A percentile compares a stretch with the other conserved stretches of the same genome.
These are phyloP conservation scores for Pelodiscus sinensis DNA, from an alignment of 2,113 vertebrate genomes.

Conservation along the genomic window DNA sequence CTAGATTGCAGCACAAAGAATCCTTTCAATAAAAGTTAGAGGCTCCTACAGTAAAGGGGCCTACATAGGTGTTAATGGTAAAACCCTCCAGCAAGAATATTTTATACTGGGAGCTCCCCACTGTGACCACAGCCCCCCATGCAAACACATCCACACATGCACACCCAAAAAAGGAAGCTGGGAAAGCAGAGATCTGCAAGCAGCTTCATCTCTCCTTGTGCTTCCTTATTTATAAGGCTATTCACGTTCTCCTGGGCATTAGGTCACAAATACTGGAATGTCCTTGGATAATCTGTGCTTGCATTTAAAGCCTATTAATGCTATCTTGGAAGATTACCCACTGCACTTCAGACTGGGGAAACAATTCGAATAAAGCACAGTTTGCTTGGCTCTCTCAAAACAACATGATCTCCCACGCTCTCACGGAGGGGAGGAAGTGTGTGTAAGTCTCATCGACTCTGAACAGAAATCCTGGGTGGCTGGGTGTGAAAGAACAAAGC, in stretches of 20 bases:
- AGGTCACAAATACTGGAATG: neutral
- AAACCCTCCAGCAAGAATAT: neutral
- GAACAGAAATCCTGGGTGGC: neutral
- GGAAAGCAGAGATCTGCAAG: neutral
- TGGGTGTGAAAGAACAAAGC: neutral
- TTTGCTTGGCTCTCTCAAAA: neutral
- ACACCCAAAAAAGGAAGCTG: neutral
- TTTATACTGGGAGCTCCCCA: neutral
- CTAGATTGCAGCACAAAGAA: too few species aligned
- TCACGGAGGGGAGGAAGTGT: rapidly evolving
- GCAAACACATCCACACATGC: neutral
- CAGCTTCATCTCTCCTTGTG: neutral
- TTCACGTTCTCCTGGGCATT: neutral
- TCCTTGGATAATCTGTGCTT: neutral
- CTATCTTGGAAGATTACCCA: neutral
- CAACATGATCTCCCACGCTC: neutral
- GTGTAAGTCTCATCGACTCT: neutral
- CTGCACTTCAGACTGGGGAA: neutral
- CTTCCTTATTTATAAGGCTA: neutral
- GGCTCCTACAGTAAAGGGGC: too few species aligned
- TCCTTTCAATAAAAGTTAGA: too few species aligned
- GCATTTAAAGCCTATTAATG: neutral
- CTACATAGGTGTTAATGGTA: neutral
- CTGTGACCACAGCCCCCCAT: neutral
- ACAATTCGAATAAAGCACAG: neutral